These are phyloP conservation scores for Coregonus ussuriensis DNA, from an alignment of 2,797 vertebrate species.

Conservation along the genomic window DNA sequence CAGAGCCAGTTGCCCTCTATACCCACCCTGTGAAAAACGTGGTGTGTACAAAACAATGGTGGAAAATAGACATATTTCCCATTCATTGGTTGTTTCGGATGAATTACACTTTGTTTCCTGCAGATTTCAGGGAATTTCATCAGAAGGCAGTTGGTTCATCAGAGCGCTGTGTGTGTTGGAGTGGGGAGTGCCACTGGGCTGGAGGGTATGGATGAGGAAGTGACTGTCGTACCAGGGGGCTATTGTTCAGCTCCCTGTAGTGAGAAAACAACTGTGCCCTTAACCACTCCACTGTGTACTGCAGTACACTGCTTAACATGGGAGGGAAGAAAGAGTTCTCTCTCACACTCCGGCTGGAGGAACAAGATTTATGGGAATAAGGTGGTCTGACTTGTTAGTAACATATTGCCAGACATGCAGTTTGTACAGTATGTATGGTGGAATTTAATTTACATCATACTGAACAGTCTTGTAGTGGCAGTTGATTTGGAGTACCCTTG, in stretches of 20 bases:
- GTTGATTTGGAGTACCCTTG: neutral
- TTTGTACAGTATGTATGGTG: neutral
- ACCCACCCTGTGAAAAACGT: neutral
- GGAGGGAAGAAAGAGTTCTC: neutral
- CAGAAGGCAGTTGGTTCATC: constrained; percentile 16
- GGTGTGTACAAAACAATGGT: neutral
- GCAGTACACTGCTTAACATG: neutral
- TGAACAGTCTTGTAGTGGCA: neutral
- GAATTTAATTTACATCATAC: neutral
- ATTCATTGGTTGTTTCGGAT: neutral
- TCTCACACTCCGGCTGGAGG: neutral
- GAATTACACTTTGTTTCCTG: constrained; percentile 11
- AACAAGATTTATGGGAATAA: neutral
- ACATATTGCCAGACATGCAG: neutral
- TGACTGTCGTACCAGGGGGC: constrained; percentile 11
- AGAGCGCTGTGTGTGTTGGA: constrained; percentile 33
- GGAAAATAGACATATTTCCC: neutral
- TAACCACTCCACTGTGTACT: neutral
- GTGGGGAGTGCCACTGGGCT: constrained; percentile 66
- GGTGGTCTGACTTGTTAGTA: neutral
- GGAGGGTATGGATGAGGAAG: constrained; percentile 24
- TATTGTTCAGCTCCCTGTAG: constrained; percentile 22
- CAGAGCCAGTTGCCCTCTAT: neutral
- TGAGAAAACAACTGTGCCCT: constrained; percentile 16
- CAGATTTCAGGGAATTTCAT: constrained; percentile 34